Base-by-base conservation (phyloP, 2,888 invertebrate species). In the Flexamia atlantica region DNA sequence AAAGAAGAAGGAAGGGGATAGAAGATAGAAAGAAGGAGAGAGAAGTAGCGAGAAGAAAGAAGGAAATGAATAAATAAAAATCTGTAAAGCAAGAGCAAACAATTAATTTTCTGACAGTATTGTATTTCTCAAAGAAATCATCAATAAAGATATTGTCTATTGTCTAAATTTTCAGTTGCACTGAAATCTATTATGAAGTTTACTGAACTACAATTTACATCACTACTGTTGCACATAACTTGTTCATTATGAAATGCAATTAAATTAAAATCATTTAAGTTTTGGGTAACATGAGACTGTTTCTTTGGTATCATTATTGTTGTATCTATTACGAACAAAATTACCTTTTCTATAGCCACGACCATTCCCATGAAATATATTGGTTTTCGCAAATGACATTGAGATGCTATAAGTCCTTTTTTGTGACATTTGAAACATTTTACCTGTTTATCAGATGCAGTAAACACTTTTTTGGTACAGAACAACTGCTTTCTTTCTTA, bases 351-450 rank as follows among this genome's bases (percentile, higher is more conserved):
- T n/a, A 3, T 32, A 32, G 17, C 70, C 32, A 7, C n/a, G 7
- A 70, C 32, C 70, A 70, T 36, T 30, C 17, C 70, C 70, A 25
- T n/a, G 23, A 70, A 30, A 30, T n/a, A n/a, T n/a, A 3, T 70
- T 32, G 10, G 30, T n/a, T 82, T 82, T 17, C 25, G 14, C 20
- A 17, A 36, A 36, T 36, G 68, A 42, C 70, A 84, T 36, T 82
- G 14, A 3, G 57, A 28, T 42, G 50, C 40, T n/a, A 20, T 53
- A 46, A 68, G 81, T 3, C 32, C 28, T 42, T 30, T 81, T 30
- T 57, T 53, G 7, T 81, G 81, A 50, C 84, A 84, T 36, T 46
- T 70, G 46, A 36, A 81, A 84, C 84, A 84, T 36, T 79, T 70
- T 20, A 36, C 28, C 12, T 25, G 30, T 32, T 9, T 14, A 23